Base-by-base conservation (phyloP, 2,113 vertebrate genomes). In the Protomyctophum bolini region DNA sequence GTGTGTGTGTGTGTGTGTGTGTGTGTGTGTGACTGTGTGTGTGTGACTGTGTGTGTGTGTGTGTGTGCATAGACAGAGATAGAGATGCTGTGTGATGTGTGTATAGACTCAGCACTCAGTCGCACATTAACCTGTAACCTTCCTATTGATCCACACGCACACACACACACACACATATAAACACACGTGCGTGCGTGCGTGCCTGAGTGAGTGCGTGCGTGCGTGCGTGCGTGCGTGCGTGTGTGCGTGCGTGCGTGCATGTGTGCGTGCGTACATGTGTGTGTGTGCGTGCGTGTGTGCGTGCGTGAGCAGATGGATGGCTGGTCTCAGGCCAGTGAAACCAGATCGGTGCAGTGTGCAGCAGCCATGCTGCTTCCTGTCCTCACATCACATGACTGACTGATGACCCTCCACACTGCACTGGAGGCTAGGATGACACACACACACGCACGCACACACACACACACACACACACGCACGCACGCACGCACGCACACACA, bases 91-190 rank as follows among this genome's bases (percentile, higher is more conserved):
- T 83, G 80, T 86, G 87, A 89, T 84, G 84, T 86, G 83, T 80
- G 87, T 88, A 90, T 91, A 82, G 89, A 91, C 89, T 90, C 89
- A 90, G 90, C 87, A 86, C 85, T 89, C 86, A 88, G 88, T 64
- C 76, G 89, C 85, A 89, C 89, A 89, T 91, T 90, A 91, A 82
- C 90, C 87, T 86, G 75, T 86, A 87, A 91, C 90, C 89, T 73
- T 58, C 68, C 83, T 83, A 91, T 91, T 76, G 89, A 91, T 91
- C 73, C 79, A 79, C 73, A 85, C 72, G 21, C 56, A 10, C 56
- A 28, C 15, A 58, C 56, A 28, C 56, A 58, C 56, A 58, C 55
- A 57, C 14, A 15, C 55, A 7, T 21, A 58, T 21, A 21, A 21
- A 21, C 21, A 21, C 21, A 21, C 1, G 21, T 21, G 21, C 2